Evolutionary conservation across 1,140 invertebrate species (phyloP).

Genomic region (Chlorops oryzae): DNA sequence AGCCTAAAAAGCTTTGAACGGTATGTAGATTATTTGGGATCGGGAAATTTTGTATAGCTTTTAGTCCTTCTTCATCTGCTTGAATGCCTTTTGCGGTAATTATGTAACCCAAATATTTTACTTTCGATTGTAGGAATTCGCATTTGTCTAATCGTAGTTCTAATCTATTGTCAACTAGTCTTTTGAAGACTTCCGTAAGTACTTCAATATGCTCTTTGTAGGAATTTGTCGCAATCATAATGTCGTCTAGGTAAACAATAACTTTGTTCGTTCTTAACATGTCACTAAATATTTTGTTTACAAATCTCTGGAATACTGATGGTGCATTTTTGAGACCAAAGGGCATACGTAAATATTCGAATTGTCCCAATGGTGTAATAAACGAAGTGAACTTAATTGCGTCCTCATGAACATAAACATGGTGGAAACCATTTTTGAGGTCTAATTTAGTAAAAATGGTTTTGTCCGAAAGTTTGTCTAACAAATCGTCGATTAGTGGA

Average conservation of each 20-base stretch:
- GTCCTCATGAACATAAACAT: constrained; percentile 26
- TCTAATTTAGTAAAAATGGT: constrained; percentile 32
- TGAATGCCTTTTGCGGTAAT: constrained; percentile 20
- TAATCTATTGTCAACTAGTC: constrained; percentile 35
- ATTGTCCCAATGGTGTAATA: constrained; percentile 31
- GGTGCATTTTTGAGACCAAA: constrained; percentile 39
- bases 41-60: constrained; percentile 36
- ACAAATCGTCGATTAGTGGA: constrained; percentile 36
- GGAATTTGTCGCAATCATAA: constrained; percentile 12
- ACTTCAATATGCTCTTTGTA: constrained; percentile 8
- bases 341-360: constrained; percentile 30
- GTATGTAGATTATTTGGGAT: constrained; percentile 22
- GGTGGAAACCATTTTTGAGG: constrained; percentile 36
- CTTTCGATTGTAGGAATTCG: constrained; percentile 24
- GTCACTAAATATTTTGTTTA: constrained; percentile 39
- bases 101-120: constrained; percentile 42
- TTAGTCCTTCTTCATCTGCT: constrained; percentile 28
- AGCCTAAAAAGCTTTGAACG: constrained; percentile 40
- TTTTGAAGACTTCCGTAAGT: constrained; percentile 23
- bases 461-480: constrained; percentile 24
- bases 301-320: constrained; percentile 36
- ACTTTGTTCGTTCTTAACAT: constrained; percentile 12
- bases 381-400: constrained; percentile 33
- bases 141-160: constrained; percentile 45
- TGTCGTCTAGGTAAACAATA: constrained; percentile 16